Base-by-base conservation (phyloP, 1,140 invertebrate species). In the Bombus difficillimus region DNA sequence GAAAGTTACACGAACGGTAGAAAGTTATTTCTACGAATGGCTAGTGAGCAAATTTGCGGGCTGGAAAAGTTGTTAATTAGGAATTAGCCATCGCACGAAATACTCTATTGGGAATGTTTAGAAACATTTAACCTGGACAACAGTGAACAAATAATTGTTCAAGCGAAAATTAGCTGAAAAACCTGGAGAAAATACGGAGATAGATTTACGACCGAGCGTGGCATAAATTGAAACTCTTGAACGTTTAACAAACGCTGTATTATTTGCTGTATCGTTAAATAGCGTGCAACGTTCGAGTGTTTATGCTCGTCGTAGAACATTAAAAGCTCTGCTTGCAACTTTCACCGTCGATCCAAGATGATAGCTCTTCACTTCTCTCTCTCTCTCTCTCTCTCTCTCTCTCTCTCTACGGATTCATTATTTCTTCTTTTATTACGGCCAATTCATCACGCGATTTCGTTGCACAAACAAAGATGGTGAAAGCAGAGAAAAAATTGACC, bases 11-110 rank as follows among this genome's bases (percentile, higher is more conserved):
- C n/a, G 18, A 74, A 53, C 2, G 13, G 41, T 74, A 22, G 41
- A 53, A 47, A 74, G 72, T 47, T 74, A 32, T 74, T 74, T 18
- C 71, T 73, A 32, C 39, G 72, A 74, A 47, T 53, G 41, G n/a
- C 6, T 8, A 34, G n/a, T 13, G 22, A 74, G 41, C 15, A 53
- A 47, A 74, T 47, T 12, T 10, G 72, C 41, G 39, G 28, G 47
- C 41, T 28, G 41, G 43, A 57, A 34, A 75, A 75, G 32, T 57
- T 37, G 39, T 75, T 75, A 75, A 75, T 25, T 75, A 75, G 9
- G 15, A 32, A 47, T 53, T 25, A 74, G 8, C 22, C 39, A 9
- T 18, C 8, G 6, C 72, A n/a, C 22, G 22, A 3, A 32, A 74
- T n/a, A 43, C 34, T 74, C 47, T 12, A 9, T 47, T 18, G 22